phyloP scores from a whole-genome alignment of 1,140 invertebrate species.

The Drosophila ogumai region DNA sequence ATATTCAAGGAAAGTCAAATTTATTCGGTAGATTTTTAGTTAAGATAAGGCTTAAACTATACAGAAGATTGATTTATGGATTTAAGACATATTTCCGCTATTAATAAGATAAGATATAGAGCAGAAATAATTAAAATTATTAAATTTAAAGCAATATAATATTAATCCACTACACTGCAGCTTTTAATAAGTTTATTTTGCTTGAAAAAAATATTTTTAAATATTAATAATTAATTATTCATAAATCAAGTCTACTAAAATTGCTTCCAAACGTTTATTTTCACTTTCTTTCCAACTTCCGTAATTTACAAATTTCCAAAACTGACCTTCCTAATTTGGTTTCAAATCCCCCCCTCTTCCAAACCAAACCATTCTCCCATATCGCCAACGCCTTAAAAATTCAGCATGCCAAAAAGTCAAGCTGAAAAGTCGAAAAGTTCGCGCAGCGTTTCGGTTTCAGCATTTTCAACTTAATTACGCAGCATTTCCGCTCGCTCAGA shows the following conservation, averaged over 20 bases:
- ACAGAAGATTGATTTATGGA: not conserved
- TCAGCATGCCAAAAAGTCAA: slow-evolving; percentile 24
- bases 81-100: too few species aligned
- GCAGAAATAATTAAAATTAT: not conserved
- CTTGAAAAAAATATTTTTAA: too few species aligned
- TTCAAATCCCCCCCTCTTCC: not conserved
- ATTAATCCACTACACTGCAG: not conserved
- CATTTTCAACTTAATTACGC: slow-evolving; percentile 66
- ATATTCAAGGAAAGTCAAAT: too few species aligned
- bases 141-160: not conserved
- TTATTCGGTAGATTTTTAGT: not conserved
- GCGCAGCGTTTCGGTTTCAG: slow-evolving; percentile 29
- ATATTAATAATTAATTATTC: not conserved
- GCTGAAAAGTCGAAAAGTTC: slow-evolving; percentile 31
- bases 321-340: slow-evolving; percentile 17
- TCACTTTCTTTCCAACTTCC: slow-evolving; percentile 22
- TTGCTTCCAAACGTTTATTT: not conserved
- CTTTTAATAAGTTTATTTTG: not conserved
- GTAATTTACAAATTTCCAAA: not conserved
- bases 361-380: slow-evolving; percentile 60
- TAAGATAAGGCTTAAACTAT: not conserved
- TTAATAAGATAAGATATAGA: too few species aligned
- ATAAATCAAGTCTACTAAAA: not conserved
- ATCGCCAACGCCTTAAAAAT: slow-evolving; percentile 50
- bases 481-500: slow-evolving; percentile 57